Conservation (phyloP, 2,797 vertebrate species). For the Distichodus sexfasciatus region DNA sequence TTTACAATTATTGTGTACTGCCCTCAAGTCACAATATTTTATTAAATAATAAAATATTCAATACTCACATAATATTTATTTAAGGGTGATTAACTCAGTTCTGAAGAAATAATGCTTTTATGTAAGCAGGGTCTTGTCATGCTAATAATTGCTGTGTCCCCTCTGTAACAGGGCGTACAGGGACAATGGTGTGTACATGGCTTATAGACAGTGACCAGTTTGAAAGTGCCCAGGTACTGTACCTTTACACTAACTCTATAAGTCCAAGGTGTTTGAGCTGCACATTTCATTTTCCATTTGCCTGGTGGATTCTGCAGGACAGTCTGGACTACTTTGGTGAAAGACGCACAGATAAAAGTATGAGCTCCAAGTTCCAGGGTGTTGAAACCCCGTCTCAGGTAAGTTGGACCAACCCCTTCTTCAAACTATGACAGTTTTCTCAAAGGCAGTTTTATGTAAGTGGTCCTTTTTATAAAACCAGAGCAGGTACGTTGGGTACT, state of each 20-base stretch:
- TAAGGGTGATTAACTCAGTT: too few relatives aligned
- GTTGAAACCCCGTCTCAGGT: slow-evolving; percentile 98
- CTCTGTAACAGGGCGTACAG: slow-evolving; percentile 87
- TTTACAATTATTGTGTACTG: too few relatives aligned
- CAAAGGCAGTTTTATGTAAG: background rate
- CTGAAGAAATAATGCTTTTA: too few relatives aligned
- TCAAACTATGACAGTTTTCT: background rate
- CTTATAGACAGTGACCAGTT: slow-evolving; percentile 88
- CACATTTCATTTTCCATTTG: too few relatives aligned
- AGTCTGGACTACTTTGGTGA: slow-evolving; percentile 93
- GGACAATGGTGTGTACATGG: slow-evolving; percentile 90
- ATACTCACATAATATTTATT: too few relatives aligned
- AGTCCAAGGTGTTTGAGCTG: too few relatives aligned
- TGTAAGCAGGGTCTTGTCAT: too few relatives aligned
- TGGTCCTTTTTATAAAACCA: slow-evolving; percentile 58
- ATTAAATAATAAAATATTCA: too few relatives aligned
- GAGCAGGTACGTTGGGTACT: slow-evolving; percentile 94
- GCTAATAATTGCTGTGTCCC: too few relatives aligned
- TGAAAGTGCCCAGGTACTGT: slow-evolving; percentile 85
- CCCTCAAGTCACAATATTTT: too few relatives aligned
- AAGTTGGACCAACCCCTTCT: slow-evolving; percentile 8
- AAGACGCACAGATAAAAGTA: slow-evolving; percentile 87
- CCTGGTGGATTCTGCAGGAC: slow-evolving; percentile 68
- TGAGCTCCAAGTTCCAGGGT: slow-evolving; percentile 90
- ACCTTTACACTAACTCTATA: background rate